Conservation (phyloP, 2,113 vertebrate species). For the Neogale vison region DNA sequence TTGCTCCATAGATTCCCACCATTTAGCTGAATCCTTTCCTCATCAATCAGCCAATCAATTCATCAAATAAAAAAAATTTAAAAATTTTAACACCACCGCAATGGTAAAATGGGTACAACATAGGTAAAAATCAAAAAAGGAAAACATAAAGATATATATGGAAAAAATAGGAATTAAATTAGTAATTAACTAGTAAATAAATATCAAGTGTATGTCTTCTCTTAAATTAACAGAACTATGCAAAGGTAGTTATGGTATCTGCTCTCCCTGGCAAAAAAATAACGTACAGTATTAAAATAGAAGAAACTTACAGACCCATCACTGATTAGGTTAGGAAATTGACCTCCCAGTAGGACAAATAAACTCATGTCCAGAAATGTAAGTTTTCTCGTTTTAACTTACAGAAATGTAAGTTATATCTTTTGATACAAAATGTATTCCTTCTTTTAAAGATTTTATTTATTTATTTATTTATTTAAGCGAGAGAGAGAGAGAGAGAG, state of each 20-base stretch:
- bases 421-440: not conserved
- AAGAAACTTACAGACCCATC: not conserved
- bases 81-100: not conserved
- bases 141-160: not conserved
- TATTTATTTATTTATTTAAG: not conserved
- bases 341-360: not conserved
- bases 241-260: not conserved
- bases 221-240: not conserved
- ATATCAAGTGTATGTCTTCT: not conserved
- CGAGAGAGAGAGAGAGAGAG: no score
- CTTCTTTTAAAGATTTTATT: not conserved
- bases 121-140: not conserved
- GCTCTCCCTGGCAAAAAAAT: not conserved
- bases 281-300: not conserved
- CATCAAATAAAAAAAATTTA: not conserved
- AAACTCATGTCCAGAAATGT: not conserved
- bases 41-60: not conserved
- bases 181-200: not conserved
- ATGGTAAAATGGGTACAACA: not conserved
- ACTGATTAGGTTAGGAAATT: not conserved
- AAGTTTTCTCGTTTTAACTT: not conserved
- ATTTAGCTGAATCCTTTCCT: not conserved
- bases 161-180: not conserved
- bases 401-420: not conserved
- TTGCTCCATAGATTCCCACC: not conserved